These are phyloP conservation scores for Nebria brevicollis DNA, from an alignment of 2,888 invertebrate genomes.

Conservation along the genomic window DNA sequence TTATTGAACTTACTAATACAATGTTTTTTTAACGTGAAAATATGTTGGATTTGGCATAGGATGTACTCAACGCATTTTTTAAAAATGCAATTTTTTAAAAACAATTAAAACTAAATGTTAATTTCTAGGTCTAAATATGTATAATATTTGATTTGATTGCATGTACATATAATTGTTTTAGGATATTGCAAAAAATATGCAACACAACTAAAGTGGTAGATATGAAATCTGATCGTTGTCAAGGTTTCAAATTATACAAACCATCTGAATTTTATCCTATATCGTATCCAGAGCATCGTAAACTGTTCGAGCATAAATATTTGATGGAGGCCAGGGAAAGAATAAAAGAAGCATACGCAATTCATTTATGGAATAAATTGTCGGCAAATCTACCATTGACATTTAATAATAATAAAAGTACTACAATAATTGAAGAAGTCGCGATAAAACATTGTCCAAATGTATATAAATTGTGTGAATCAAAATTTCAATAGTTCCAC, in stretches of 20 bases:
- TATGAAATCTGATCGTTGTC: not conserved
- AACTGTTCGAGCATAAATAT: not conserved
- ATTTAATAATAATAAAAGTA: not conserved
- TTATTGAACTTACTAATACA: too few relatives aligned
- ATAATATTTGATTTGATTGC: not conserved
- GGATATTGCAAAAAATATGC: not conserved
- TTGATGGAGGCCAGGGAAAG: not conserved
- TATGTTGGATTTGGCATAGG: too few relatives aligned
- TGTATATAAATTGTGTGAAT: not conserved
- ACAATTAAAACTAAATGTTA: too few relatives aligned
- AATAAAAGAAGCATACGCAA: not conserved
- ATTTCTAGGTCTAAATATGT: too few relatives aligned
- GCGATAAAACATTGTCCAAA: conserved; percentile 7
- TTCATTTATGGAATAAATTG: conserved; percentile 14
- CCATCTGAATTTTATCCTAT: conserved; percentile 15
- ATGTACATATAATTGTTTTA: not conserved
- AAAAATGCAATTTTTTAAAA: too few relatives aligned
- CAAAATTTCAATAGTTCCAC: not conserved
- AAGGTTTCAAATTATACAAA: conserved; percentile 7
- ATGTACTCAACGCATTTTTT: too few relatives aligned
- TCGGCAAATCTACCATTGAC: not conserved
- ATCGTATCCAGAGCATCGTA: not conserved
- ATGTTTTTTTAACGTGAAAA: too few relatives aligned
- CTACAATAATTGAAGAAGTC: conserved; percentile 4
- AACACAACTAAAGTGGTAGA: not conserved